Evolutionary conservation across 2,888 invertebrate species (phyloP).

Genomic region (Ophraella communa): DNA sequence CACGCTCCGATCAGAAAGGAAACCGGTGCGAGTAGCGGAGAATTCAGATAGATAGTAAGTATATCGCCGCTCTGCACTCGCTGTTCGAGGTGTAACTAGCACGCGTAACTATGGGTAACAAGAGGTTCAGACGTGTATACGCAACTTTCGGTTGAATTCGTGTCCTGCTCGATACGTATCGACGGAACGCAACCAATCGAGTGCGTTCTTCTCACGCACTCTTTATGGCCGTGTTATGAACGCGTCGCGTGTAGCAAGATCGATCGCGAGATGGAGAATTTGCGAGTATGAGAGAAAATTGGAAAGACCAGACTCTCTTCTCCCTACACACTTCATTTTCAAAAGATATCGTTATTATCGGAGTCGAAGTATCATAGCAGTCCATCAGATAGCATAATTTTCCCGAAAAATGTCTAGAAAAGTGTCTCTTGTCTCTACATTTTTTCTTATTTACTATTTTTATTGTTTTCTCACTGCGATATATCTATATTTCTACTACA

Average conservation of each 20-base stretch:
- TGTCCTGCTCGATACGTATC: constrained; percentile 42
- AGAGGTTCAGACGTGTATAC: constrained; percentile 35
- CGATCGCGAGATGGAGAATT: constrained; percentile 8
- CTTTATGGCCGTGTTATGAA: constrained; percentile 59
- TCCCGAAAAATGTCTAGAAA: too few relatives aligned
- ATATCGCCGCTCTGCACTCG: constrained; percentile 16
- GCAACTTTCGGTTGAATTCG: constrained; percentile 30
- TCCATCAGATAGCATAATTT: neutral
- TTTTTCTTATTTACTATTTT: too few relatives aligned
- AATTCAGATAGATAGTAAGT: constrained; percentile 9
- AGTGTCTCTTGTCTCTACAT: too few relatives aligned
- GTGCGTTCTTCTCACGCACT: constrained; percentile 58
- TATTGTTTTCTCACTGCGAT: too few relatives aligned
- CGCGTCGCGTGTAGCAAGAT: constrained; percentile 49
- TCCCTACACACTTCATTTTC: neutral
- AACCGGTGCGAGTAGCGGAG: constrained; percentile 3
- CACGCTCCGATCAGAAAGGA: constrained; percentile 19
- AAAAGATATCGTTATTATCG: neutral
- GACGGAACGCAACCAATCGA: constrained; percentile 57
- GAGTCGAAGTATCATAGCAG: neutral
- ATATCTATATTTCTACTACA: too few relatives aligned
- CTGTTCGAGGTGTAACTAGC: constrained; percentile 30
- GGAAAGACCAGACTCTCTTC: neutral
- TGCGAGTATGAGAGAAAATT: neutral
- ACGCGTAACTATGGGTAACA: constrained; percentile 41